Conservation (phyloP, 2,113 vertebrate genomes). For the Axis porcinus region DNA sequence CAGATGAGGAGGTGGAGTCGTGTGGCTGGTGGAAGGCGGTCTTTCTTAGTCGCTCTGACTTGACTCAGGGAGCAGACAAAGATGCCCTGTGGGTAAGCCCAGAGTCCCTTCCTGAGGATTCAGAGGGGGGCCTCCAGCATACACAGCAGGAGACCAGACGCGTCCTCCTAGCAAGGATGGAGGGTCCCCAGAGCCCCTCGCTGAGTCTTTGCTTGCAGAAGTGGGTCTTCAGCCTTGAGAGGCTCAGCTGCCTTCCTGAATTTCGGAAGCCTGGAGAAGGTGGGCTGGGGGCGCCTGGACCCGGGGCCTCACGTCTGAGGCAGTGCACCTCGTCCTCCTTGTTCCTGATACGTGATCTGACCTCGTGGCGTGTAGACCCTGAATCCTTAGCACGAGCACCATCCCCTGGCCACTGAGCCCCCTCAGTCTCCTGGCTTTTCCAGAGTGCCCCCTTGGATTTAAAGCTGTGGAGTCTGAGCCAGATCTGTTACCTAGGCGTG, state of each 20-base stretch:
- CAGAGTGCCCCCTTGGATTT: neutral
- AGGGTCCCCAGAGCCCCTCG: neutral
- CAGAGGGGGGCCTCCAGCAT: neutral
- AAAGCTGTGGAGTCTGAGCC: neutral
- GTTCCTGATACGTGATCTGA: no score
- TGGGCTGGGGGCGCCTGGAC: neutral
- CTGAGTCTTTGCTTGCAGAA: neutral
- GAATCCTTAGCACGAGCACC: neutral
- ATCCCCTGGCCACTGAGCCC: neutral
- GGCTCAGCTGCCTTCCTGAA: neutral
- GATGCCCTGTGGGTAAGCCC: neutral
- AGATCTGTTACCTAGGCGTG: neutral
- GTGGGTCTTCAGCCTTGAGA: neutral
- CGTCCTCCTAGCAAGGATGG: neutral
- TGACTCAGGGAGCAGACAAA: neutral
- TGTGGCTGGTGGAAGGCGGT: neutral
- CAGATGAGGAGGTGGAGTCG: neutral
- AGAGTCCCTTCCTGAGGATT: neutral
- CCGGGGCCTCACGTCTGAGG: neutral
- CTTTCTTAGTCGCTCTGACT: neutral
- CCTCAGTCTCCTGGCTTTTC: no score
- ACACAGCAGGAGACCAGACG: neutral
- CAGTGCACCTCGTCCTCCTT: rapidly evolving
- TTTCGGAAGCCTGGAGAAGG: neutral
- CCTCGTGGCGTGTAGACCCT: neutral